Percentiles rank a stretch among this genome's conserved stretches.
Conservation (phyloP, 2,888 invertebrate species). For the Epistrophella euchroma region DNA sequence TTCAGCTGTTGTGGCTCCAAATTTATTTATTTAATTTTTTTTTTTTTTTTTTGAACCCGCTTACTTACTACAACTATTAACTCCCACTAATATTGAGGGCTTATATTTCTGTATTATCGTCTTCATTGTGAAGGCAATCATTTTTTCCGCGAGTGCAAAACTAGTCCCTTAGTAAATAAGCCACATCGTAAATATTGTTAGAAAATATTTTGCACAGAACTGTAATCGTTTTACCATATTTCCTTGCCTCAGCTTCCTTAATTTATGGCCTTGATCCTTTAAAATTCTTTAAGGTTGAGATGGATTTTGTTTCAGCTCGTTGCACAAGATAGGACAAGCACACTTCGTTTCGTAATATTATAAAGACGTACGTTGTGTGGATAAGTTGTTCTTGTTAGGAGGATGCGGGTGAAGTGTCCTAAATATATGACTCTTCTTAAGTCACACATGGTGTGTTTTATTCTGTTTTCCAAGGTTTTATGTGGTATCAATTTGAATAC, state of each 20-base stretch:
- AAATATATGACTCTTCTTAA: slow-evolving; percentile 37
- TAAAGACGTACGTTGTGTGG: neutral
- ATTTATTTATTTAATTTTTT: no score
- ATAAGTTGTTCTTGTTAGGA: slow-evolving; percentile 28
- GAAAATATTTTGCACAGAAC: slow-evolving; percentile 1
- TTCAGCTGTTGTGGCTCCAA: no score
- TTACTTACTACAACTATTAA: no score
- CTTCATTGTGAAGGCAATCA: no score
- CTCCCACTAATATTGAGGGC: no score
- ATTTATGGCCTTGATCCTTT: slow-evolving; percentile 41
- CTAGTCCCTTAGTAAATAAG: no score
- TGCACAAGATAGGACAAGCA: slow-evolving; percentile 41
- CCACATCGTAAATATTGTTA: no score
- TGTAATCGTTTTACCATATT: slow-evolving; percentile 42
- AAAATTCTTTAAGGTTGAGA: slow-evolving; percentile 49
- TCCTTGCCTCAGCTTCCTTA: slow-evolving; percentile 17
- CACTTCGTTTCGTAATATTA: neutral
- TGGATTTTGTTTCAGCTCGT: slow-evolving; percentile 59
- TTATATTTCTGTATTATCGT: no score
- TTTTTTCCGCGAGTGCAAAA: no score
- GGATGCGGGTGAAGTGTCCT: slow-evolving; percentile 31
- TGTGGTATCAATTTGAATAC: slow-evolving; percentile 64
- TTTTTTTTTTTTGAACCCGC: no score
- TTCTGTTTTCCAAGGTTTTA: slow-evolving; percentile 14
- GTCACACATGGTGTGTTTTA: slow-evolving; percentile 44